A percentile compares a stretch with the other conserved stretches of the same genome.
These are phyloP conservation scores for Pithys albifrons DNA, from an alignment of 2,113 vertebrate species.

Conservation along the genomic window DNA sequence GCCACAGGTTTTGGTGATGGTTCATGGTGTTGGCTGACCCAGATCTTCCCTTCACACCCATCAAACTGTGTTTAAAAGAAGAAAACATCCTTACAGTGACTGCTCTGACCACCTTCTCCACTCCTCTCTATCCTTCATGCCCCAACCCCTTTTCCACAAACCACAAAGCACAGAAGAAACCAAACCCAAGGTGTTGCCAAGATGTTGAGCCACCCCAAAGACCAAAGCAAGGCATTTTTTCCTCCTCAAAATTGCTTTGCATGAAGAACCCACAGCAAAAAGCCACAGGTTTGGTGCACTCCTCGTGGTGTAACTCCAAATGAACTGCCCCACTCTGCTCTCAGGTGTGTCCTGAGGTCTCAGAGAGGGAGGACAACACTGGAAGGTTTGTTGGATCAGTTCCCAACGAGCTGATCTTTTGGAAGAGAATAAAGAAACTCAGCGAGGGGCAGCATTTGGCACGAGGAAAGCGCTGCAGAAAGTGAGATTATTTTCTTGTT, in stretches of 20 bases:
- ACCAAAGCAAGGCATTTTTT: background rate
- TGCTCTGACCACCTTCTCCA: too few relatives aligned
- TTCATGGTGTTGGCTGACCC: background rate
- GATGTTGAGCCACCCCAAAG: background rate
- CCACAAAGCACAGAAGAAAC: background rate
- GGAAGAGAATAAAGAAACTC: background rate
- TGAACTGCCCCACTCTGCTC: background rate
- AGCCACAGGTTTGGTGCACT: rapidly evolving
- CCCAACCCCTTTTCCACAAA: background rate
- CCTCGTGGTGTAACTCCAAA: rapidly evolving
- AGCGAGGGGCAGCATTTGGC: background rate
- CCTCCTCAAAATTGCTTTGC: background rate
- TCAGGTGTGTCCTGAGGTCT: background rate
- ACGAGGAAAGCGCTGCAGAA: background rate
- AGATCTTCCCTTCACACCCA: background rate
- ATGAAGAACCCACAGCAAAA: background rate
- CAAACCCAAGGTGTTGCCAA: background rate
- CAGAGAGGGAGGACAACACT: background rate
- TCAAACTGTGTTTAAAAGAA: background rate
- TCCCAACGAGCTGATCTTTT: background rate
- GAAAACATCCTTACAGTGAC: background rate
- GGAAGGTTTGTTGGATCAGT: background rate
- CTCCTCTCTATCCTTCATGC: background rate
- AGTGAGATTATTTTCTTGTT: background rate
- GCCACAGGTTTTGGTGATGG: background rate